Percentiles rank a stretch among this genome's conserved stretches.
Evolutionary conservation across 2,113 vertebrate genomes (phyloP).

Genomic region (Capreolus pygargus): DNA sequence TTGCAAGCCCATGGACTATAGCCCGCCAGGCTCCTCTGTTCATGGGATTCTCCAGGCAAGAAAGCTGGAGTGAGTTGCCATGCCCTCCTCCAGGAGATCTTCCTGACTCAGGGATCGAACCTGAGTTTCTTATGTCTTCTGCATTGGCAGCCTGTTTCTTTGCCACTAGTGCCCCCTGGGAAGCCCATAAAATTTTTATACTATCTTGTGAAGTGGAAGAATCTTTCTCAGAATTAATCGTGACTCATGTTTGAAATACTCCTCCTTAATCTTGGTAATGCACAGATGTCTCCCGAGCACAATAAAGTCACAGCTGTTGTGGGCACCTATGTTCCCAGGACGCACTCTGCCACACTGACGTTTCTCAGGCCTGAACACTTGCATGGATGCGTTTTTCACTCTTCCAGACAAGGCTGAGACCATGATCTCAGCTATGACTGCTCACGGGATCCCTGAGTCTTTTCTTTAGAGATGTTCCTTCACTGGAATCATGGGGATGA

Average conservation of each 20-base stretch:
- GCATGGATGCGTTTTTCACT: not conserved
- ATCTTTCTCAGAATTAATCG: not conserved
- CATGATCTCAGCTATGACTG: not conserved
- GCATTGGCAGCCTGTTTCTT: not conserved
- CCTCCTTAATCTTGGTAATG: too few relatives aligned
- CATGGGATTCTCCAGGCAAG: not conserved
- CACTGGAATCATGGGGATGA: accelerated
- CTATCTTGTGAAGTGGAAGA: not conserved
- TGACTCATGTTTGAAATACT: not conserved
- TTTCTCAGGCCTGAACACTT: not conserved
- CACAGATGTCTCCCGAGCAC: not conserved
- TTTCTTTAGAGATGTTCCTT: not conserved
- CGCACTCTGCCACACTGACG: accelerated
- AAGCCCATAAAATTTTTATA: not conserved
- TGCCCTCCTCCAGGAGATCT: not conserved
- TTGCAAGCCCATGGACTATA: not conserved
- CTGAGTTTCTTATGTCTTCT: not conserved
- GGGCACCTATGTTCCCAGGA: not conserved
- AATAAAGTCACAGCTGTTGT: not conserved
- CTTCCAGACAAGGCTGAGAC: not conserved
- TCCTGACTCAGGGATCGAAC: not conserved
- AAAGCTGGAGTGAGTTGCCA: not conserved
- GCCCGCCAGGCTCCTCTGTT: not conserved
- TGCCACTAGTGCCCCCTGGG: not conserved
- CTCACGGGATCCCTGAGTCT: not conserved